These are phyloP conservation scores for Trilocha varians DNA, from an alignment of 2,888 invertebrate species.

Conservation along the genomic window DNA sequence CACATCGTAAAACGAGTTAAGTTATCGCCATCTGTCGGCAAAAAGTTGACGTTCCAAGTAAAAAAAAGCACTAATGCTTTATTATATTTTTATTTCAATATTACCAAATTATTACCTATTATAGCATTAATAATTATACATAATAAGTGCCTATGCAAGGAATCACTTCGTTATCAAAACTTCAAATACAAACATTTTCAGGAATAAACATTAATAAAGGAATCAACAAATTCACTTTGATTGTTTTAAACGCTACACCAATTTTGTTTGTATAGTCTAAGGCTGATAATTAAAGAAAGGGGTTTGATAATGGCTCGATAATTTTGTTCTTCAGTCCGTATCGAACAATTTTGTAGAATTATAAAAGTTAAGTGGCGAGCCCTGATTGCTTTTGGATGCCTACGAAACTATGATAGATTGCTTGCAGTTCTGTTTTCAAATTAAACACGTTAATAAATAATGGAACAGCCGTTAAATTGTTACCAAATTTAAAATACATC, in stretches of 20 bases:
- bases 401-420: conserved; percentile 49
- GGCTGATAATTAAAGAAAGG: conserved; percentile 62
- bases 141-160: too few relatives aligned
- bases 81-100: too few relatives aligned
- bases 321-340: conserved; percentile 45
- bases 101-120: too few relatives aligned
- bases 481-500: background rate
- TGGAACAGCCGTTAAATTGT: background rate
- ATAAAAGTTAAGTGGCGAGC: conserved; percentile 47
- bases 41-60: too few relatives aligned
- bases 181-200: background rate
- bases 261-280: background rate
- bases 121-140: too few relatives aligned
- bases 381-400: conserved; percentile 48
- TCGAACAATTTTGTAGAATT: conserved; percentile 63
- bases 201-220: background rate
- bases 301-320: conserved; percentile 65
- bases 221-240: background rate
- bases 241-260: background rate
- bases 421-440: conserved; percentile 27
- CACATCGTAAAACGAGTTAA: too few relatives aligned
- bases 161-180: too few relatives aligned
- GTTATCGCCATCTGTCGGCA: too few relatives aligned
- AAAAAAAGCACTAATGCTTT: too few relatives aligned
- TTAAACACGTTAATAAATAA: conserved; percentile 16